A percentile compares a stretch with the other conserved stretches of the same genome.
Evolutionary conservation across 2,888 invertebrate genomes (phyloP).

Genomic region (Physocephala rufipes): DNA sequence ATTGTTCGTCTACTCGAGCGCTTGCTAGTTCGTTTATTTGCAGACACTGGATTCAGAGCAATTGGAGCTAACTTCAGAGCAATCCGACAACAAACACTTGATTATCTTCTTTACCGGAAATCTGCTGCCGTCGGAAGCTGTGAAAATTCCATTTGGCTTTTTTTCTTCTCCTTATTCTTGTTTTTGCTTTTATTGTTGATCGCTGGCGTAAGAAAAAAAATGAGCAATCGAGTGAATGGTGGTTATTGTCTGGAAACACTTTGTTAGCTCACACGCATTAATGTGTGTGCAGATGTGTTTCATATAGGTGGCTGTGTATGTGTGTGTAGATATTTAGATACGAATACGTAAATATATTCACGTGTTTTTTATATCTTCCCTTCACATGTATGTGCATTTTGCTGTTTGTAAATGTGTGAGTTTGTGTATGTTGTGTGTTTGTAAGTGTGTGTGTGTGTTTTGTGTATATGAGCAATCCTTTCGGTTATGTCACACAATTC

Average conservation of each 20-base stretch:
- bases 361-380: neutral
- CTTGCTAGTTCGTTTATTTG: too few relatives aligned
- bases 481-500: too few relatives aligned
- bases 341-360: too few relatives aligned
- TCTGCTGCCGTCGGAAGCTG: conserved; percentile 11
- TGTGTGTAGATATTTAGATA: too few relatives aligned
- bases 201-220: neutral
- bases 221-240: neutral
- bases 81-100: conserved; percentile 32
- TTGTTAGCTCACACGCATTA: neutral
- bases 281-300: too few relatives aligned
- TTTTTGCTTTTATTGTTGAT: too few relatives aligned
- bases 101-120: conserved; percentile 31
- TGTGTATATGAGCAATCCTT: neutral
- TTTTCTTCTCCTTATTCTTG: neutral
- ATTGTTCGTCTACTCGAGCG: conserved; percentile 4
- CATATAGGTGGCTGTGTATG: too few relatives aligned
- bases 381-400: too few relatives aligned
- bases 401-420: neutral
- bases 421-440: conserved; percentile 10
- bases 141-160: conserved; percentile 14
- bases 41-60: neutral
- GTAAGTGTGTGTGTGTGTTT: neutral
- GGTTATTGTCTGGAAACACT: neutral
- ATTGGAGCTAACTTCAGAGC: neutral